phyloP scores from a whole-genome alignment of 2,797 vertebrate genomes.

The Tympanoctomys barrerae region DNA sequence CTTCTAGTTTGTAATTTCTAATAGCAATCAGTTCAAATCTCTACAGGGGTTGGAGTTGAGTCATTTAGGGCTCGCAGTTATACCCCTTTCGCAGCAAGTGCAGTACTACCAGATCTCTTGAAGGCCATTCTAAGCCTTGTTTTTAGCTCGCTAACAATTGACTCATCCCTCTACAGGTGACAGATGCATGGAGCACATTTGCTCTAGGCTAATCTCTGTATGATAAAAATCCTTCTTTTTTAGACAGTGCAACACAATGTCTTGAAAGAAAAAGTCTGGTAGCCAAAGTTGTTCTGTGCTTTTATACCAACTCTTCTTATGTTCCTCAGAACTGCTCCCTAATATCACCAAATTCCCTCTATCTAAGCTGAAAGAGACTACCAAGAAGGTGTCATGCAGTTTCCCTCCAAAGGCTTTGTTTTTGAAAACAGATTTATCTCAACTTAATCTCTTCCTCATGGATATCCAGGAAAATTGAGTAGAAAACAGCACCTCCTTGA shows the following conservation, averaged over 20 bases:
- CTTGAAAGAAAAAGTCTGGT: slow-evolving; percentile 55
- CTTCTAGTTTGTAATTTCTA: slow-evolving; percentile 48
- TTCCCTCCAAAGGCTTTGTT: slow-evolving; percentile 63
- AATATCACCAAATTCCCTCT: slow-evolving; percentile 53
- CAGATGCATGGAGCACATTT: not conserved
- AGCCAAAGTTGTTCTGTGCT: slow-evolving; percentile 59
- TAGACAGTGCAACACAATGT: slow-evolving; percentile 39
- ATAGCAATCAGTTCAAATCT: slow-evolving; percentile 24
- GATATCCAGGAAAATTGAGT: not conserved
- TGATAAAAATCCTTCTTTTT: slow-evolving; percentile 65
- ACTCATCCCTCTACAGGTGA: not conserved
- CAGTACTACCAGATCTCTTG: not conserved
- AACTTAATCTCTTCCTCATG: slow-evolving; percentile 41
- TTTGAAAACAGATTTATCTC: not conserved
- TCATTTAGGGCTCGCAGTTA: slow-evolving; percentile 37
- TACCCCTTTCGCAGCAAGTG: slow-evolving; percentile 37
- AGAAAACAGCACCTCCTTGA: not conserved
- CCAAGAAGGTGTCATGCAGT: not conserved
- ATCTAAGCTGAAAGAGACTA: not conserved
- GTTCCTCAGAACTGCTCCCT: slow-evolving; percentile 20
- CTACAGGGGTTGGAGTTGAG: slow-evolving; percentile 12
- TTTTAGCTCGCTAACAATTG: slow-evolving; percentile 59
- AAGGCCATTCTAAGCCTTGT: slow-evolving; percentile 69
- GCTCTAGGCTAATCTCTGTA: slow-evolving; percentile 10
- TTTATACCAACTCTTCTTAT: slow-evolving; percentile 68